These are phyloP conservation scores for Whitmania pigra DNA, from an alignment of 1,140 invertebrate species.

Conservation along the genomic window DNA sequence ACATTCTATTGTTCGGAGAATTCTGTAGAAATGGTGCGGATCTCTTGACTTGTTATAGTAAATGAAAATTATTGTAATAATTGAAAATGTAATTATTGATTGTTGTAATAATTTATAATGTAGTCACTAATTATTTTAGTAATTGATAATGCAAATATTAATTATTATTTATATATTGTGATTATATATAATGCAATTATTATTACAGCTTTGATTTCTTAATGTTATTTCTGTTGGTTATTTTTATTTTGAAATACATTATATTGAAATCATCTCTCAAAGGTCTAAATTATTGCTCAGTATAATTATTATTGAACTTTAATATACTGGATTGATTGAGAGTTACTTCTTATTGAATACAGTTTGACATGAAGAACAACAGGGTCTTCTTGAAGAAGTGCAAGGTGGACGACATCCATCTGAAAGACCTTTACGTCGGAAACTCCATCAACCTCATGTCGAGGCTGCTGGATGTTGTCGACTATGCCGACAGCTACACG, in stretches of 20 bases:
- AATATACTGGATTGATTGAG: slow-evolving; percentile 9
- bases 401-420: slow-evolving; percentile 50
- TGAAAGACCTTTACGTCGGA: slow-evolving; percentile 62
- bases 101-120: too few relatives aligned
- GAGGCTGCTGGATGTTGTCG: slow-evolving; percentile 60
- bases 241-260: neutral
- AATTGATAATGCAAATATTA: too few relatives aligned
- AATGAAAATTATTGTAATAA: neutral
- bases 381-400: slow-evolving; percentile 62
- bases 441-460: slow-evolving; percentile 63
- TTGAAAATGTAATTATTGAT: neutral
- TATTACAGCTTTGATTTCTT: neutral
- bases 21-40: slow-evolving; percentile 13
- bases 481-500: slow-evolving; percentile 56
- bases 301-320: neutral
- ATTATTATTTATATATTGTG: too few relatives aligned
- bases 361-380: slow-evolving; percentile 64
- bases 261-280: neutral
- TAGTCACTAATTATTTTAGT: too few relatives aligned
- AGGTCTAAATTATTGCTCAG: too few relatives aligned
- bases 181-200: too few relatives aligned
- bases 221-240: too few relatives aligned
- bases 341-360: slow-evolving; percentile 32
- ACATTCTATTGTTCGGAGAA: slow-evolving; percentile 9
- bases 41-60: neutral